Base-by-base conservation (phyloP, 2,113 vertebrate species). In the Myocastor coypus region DNA sequence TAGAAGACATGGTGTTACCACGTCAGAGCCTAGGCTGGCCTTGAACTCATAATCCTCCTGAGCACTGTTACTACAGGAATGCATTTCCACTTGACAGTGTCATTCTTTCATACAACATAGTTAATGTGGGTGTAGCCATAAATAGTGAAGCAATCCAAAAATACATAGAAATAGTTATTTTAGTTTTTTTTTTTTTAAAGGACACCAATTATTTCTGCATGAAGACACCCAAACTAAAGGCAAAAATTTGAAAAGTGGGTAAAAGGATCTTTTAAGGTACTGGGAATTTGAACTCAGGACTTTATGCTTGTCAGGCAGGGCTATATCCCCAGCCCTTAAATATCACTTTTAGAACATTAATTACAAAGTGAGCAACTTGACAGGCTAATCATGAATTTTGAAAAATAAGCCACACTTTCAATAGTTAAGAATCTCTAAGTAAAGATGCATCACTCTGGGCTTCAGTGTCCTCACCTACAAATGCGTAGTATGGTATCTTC, bases 381-480 rank as follows among this genome's bases (percentile, higher is more conserved):
- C 16, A 64, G 94, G 5, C 14, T 37, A 42, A 80, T 13, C 37
- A 83, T 78, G 20, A 88, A 83, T 26, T 87, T 42, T 87, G 73
- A 63, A 34, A 81, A 93, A 88, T 32, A 50, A 46, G 28, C 63
- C 19, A 73, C 42, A 34, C 57, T 73, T 87, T 97, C 63, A 92
- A 73, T 30, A 32, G 37, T 71, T 50, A n/a, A n/a, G n/a, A n/a
- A 89, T 11, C 81, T 37, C 42, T 59, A 59, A 88, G 59, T 12
- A 50, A 64, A 64, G 9, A 64, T 61, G 59, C 89, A 66, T 17
- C 5, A 82, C 32, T 92, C 42, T 87, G 87, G 42, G 34, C 24
- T 93, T 81, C n/a, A n/a, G 55, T 69, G 78, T 83, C 10, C 50
- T 96, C 75, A 90, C 17, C 10, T 92, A 34, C n/a, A 94, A 96